Conservation (phyloP, 2,113 vertebrate genomes). For the Excalfactoria chinensis region DNA sequence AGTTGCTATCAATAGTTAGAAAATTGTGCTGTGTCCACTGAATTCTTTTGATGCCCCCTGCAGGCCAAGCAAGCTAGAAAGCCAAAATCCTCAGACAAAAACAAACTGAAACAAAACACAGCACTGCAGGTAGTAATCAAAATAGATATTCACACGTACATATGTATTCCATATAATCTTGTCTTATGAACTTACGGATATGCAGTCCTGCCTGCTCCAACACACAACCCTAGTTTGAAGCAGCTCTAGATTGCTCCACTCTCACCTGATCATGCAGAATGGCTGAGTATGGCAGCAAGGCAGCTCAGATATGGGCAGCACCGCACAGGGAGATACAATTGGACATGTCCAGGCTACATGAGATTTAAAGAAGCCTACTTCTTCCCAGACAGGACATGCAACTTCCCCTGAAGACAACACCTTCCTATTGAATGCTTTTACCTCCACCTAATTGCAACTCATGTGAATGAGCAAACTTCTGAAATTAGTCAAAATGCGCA, state of each 20-base stretch:
- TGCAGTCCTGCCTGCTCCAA: not conserved
- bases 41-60: conserved; percentile 75
- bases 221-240: not conserved
- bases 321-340: not conserved
- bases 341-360: rapidly evolving
- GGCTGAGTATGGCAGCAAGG: rapidly evolving
- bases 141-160: not conserved
- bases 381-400: not conserved
- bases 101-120: not conserved
- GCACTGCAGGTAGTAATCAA: not conserved
- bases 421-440: rapidly evolving
- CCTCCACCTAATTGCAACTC: rapidly evolving
- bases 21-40: not conserved
- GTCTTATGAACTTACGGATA: not conserved
- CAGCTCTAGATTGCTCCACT: not conserved
- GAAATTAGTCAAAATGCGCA: not conserved
- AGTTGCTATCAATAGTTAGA: not conserved
- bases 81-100: not conserved
- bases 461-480: not conserved
- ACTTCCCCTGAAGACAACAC: not conserved
- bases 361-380: not conserved
- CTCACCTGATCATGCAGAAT: not conserved
- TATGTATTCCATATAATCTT: not conserved
- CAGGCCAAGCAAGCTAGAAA: conserved; percentile 44
- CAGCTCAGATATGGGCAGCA: not conserved